Percentiles rank a stretch among this genome's conserved stretches.
These are phyloP conservation scores for Rana temporaria DNA, from an alignment of 2,113 vertebrate species.

Conservation along the genomic window DNA sequence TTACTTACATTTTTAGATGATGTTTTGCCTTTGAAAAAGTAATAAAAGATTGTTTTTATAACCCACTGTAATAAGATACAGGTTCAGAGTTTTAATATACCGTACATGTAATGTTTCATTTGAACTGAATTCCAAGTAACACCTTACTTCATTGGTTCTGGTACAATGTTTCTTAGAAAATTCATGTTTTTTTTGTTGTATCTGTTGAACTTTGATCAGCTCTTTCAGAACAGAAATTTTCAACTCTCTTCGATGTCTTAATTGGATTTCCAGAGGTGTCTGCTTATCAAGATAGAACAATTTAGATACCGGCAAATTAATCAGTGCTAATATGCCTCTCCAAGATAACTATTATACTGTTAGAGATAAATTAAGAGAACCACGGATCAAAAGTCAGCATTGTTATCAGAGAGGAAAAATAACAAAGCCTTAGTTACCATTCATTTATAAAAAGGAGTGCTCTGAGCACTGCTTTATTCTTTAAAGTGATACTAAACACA, in stretches of 20 bases:
- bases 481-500: too few relatives aligned
- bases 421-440: conserved; percentile 1
- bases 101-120: too few relatives aligned
- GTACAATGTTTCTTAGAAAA: neutral
- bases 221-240: neutral
- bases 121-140: neutral
- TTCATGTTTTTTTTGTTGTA: neutral
- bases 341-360: conserved; percentile 6
- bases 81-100: too few relatives aligned
- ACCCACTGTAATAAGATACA: too few relatives aligned
- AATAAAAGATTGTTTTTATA: too few relatives aligned
- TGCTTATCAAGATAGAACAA: conserved; percentile 2
- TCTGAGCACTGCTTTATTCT: too few relatives aligned
- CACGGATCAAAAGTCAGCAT: neutral
- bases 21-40: too few relatives aligned
- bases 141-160: neutral
- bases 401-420: neutral
- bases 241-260: neutral
- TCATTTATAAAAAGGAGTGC: neutral
- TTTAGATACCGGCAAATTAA: conserved; percentile 10
- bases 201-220: neutral
- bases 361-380: neutral
- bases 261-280: neutral
- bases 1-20: too few relatives aligned
- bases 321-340: conserved; percentile 1